These are phyloP conservation scores for Stigmatopora argus DNA, from an alignment of 2,113 vertebrate species.

Conservation along the genomic window DNA sequence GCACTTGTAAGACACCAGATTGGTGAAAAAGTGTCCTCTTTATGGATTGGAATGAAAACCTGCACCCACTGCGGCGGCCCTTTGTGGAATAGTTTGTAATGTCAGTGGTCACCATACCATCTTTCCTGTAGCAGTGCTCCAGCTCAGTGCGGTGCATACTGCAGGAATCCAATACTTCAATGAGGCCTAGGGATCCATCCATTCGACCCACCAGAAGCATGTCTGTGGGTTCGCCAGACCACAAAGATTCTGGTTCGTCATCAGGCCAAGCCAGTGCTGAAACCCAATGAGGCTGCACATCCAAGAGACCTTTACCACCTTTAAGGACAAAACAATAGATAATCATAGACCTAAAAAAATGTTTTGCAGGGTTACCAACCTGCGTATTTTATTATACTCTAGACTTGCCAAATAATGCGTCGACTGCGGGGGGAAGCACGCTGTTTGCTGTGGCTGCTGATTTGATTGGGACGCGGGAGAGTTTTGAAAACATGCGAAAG, in stretches of 20 bases:
- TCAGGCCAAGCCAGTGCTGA: constrained; percentile 89
- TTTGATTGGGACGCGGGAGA: no score
- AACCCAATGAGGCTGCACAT: constrained; percentile 92
- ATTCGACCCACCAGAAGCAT: constrained; percentile 89
- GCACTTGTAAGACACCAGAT: no score
- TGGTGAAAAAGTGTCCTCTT: no score
- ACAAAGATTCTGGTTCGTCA: constrained; percentile 74
- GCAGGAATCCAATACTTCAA: constrained; percentile 83
- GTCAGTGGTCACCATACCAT: constrained; percentile 68
- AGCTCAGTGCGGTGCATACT: constrained; percentile 83
- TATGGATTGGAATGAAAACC: no score
- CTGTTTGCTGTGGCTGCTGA: no score
- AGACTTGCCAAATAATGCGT: no score
- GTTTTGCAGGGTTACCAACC: background rate
- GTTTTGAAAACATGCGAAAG: no score
- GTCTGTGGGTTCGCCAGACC: constrained; percentile 83
- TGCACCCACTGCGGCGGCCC: no score
- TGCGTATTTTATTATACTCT: no score
- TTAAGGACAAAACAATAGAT: background rate
- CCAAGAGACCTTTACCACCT: constrained; percentile 89
- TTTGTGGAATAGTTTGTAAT: no score
- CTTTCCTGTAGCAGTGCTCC: constrained; percentile 93
- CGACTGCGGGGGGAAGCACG: no score
- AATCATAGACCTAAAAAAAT: background rate
- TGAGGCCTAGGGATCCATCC: constrained; percentile 89